These are phyloP conservation scores for Polypterus senegalus DNA, from an alignment of 2,113 vertebrate species.

Conservation along the genomic window DNA sequence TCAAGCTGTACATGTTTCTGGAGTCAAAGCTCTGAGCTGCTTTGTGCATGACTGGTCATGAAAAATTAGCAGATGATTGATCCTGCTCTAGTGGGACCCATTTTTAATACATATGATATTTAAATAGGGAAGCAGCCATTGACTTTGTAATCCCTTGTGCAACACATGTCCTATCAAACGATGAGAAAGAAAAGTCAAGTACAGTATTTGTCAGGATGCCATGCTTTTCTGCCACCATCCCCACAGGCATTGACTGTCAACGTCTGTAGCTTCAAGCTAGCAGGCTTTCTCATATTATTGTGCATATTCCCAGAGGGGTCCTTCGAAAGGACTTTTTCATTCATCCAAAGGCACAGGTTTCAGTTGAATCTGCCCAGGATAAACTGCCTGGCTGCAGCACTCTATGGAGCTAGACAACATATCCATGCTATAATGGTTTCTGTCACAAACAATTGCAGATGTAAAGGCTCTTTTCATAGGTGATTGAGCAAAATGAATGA, in stretches of 20 bases:
- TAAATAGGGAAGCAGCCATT: slow-evolving; percentile 61
- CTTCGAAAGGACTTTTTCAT: slow-evolving; percentile 45
- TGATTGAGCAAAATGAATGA: slow-evolving; percentile 33
- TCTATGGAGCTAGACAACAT: slow-evolving; percentile 28
- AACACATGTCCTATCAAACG: slow-evolving; percentile 43
- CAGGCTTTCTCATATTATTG: slow-evolving; percentile 62
- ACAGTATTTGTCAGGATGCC: slow-evolving; percentile 62
- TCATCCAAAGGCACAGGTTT: slow-evolving; percentile 45
- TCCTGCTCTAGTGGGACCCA: slow-evolving; percentile 41
- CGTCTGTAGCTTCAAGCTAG: slow-evolving; percentile 58
- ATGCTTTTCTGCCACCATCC: slow-evolving; percentile 50
- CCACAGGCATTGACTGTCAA: slow-evolving; percentile 66
- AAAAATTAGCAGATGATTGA: slow-evolving; percentile 64
- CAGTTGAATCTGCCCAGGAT: slow-evolving; percentile 30
- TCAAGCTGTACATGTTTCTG: slow-evolving; percentile 31
- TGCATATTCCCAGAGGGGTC: slow-evolving; percentile 49
- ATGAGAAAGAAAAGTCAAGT: slow-evolving; percentile 59
- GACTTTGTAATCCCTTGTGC: slow-evolving; percentile 65
- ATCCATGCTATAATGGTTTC: slow-evolving; percentile 27
- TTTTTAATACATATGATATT: slow-evolving; percentile 60
- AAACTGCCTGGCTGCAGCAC: slow-evolving; percentile 33
- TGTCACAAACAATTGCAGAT: slow-evolving; percentile 38
- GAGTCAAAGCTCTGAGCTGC: slow-evolving; percentile 34
- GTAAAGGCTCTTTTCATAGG: slow-evolving; percentile 27
- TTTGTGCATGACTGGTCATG: slow-evolving; percentile 52